Evolutionary conservation across 2,113 vertebrate genomes (phyloP), one percentile per base, ranked within the genome.

Genomic region (Mustela nigripes): DNA sequence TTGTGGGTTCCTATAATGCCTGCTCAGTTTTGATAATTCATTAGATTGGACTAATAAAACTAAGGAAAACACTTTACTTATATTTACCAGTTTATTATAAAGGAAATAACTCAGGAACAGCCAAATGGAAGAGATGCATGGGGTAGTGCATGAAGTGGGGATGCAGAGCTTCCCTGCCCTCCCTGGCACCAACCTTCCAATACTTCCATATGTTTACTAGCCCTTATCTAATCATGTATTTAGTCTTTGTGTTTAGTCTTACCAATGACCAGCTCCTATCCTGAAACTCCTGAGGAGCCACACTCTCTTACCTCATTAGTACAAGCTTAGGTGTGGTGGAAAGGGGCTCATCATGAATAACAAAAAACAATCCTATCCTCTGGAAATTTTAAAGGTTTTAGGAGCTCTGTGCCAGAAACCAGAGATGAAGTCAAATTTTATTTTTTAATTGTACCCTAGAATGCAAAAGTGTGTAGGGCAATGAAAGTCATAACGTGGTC

Each of bases 311-410:
- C 14, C 62, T 83, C 11, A 45, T 92, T 60, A 95, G 50, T 65
- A 85, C 62, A 80, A 42, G 79, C 36, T 91, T 48, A 16, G 45
- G 31, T 56, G 8, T 48, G 53, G 48, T 26, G 22, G 15, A 45
- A 88, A 39, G 53, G 56, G 63, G 36, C 31, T 93, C 14, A 50
- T 48, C 76, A 45, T 28, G 53, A 73, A 74, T 88, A 93, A 73
- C 28, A 79, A 73, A 87, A 88, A 33, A 78, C 10, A 89, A 3
- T 50, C 10, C 48, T 87, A 45, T 62, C 26, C 42, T 76, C 21
- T 22, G 67, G n/a, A 93, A 87, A 87, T 87, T 39, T 15, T 39
- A 39, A 73, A 56, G 14, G 28, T 86, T 80, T 96, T 95, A 62
- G 21, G 42, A 76, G 4, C 50, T 94, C 18, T 94, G 53, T 58